phyloP scores from a whole-genome alignment of 2,113 vertebrate species.

The Chitala chitala region DNA sequence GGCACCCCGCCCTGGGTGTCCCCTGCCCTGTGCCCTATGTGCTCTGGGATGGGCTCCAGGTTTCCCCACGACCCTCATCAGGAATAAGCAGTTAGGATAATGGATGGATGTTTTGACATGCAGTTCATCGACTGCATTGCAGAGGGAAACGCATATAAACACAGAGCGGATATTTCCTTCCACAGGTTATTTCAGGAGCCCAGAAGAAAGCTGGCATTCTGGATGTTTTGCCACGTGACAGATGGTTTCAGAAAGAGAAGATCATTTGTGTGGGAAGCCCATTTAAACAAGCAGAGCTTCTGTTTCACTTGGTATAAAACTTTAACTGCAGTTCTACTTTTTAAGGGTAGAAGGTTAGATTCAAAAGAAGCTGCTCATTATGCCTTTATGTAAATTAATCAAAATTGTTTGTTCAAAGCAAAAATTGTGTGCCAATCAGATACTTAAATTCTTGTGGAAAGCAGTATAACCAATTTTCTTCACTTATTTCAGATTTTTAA shows the following conservation, averaged over 20 bases:
- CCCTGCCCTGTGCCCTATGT: too few relatives aligned
- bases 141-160: neutral
- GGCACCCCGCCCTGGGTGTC: too few relatives aligned
- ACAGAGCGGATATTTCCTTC: neutral
- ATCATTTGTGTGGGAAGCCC: neutral
- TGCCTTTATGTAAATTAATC: neutral
- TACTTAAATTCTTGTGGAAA: too few relatives aligned
- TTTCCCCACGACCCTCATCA: too few relatives aligned
- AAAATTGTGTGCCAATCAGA: too few relatives aligned
- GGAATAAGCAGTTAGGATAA: too few relatives aligned
- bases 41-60: too few relatives aligned
- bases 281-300: neutral
- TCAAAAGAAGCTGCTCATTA: constrained; percentile 14
- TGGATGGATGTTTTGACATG: too few relatives aligned
- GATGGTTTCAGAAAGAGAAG: neutral
- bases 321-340: neutral
- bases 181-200: neutral
- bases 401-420: too few relatives aligned
- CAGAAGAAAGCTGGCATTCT: neutral
- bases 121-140: neutral
- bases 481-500: too few relatives aligned
- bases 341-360: neutral
- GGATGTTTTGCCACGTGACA: neutral
- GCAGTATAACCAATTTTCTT: too few relatives aligned
- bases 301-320: constrained; percentile 3